These are phyloP conservation scores for Galleria mellonella DNA, from an alignment of 1,140 invertebrate genomes.

Conservation along the genomic window DNA sequence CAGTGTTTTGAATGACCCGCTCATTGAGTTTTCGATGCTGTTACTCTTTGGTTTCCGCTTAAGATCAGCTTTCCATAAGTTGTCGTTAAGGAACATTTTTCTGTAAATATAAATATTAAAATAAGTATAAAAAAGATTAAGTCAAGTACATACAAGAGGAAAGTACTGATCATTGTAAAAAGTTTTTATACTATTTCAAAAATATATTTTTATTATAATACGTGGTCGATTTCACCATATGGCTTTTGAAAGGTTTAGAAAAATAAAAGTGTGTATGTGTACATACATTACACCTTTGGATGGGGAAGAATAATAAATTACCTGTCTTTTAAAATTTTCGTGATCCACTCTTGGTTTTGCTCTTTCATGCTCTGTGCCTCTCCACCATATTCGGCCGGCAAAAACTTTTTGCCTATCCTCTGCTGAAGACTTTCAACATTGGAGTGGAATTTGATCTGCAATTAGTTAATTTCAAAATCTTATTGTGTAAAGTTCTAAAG, in stretches of 20 bases:
- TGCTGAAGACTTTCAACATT: constrained; percentile 74
- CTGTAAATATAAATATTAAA: constrained; percentile 23
- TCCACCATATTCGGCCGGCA: constrained; percentile 80
- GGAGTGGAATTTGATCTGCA: constrained; percentile 71
- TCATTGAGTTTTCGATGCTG: constrained; percentile 33
- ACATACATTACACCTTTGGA: too few relatives aligned
- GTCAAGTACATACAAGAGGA: too few relatives aligned
- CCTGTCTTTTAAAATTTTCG: constrained; percentile 29
- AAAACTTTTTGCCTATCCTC: constrained; percentile 73
- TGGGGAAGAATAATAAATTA: constrained; percentile 7
- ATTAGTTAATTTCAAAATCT: constrained; percentile 14
- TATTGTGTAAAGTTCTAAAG: too few relatives aligned
- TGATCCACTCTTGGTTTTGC: constrained; percentile 66
- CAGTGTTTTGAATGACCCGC: constrained; percentile 69
- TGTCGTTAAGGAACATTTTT: constrained; percentile 36
- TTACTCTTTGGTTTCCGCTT: constrained; percentile 32
- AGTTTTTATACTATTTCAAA: too few relatives aligned
- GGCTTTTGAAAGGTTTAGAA: too few relatives aligned
- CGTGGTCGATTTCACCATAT: too few relatives aligned
- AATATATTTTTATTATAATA: too few relatives aligned
- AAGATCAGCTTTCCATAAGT: constrained; percentile 48
- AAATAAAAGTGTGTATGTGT: too few relatives aligned
- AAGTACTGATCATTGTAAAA: too few relatives aligned
- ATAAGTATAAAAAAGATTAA: too few relatives aligned
- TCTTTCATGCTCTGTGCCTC: constrained; percentile 65